phyloP scores from a whole-genome alignment of 2,113 vertebrate genomes.

The Cercopithecus mona region DNA sequence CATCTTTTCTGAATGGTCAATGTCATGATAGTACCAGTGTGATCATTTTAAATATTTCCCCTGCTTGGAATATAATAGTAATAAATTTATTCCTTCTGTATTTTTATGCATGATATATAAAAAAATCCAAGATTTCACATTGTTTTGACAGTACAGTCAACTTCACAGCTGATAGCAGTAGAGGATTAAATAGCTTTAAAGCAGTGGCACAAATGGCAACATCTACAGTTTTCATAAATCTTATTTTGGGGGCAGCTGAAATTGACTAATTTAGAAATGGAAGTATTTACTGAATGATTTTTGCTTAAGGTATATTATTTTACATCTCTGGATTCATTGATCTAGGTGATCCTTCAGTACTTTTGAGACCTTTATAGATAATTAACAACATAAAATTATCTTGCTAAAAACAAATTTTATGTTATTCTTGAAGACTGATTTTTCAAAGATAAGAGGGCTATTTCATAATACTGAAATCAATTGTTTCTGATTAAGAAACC shows the following conservation, averaged over 20 bases:
- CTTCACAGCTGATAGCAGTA: not conserved
- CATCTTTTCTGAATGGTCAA: not conserved
- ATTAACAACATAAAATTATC: slow-evolving; percentile 30
- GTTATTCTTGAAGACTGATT: not conserved
- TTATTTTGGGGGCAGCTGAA: not conserved
- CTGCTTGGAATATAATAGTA: not conserved
- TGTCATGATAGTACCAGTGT: not conserved
- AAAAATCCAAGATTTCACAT: not conserved
- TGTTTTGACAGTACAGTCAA: not conserved
- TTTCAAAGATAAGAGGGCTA: slow-evolving; percentile 6
- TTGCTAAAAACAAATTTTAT: slow-evolving; percentile 36
- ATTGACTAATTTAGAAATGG: not conserved
- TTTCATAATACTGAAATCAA: slow-evolving; percentile 6
- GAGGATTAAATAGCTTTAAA: not conserved
- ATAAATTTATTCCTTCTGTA: not conserved
- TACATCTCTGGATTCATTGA: not conserved
- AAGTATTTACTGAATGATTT: not conserved
- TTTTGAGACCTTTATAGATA: not conserved
- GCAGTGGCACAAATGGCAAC: not conserved
- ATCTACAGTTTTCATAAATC: not conserved
- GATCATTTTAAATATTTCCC: not conserved
- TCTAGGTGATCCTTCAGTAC: not conserved
- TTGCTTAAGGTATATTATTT: not conserved
- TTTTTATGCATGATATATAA: not conserved
- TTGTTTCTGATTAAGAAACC: not conserved